Percentiles rank a stretch among this genome's conserved stretches.
phyloP scores from a whole-genome alignment of 2,888 invertebrate species.

The Scotopteryx bipunctaria region DNA sequence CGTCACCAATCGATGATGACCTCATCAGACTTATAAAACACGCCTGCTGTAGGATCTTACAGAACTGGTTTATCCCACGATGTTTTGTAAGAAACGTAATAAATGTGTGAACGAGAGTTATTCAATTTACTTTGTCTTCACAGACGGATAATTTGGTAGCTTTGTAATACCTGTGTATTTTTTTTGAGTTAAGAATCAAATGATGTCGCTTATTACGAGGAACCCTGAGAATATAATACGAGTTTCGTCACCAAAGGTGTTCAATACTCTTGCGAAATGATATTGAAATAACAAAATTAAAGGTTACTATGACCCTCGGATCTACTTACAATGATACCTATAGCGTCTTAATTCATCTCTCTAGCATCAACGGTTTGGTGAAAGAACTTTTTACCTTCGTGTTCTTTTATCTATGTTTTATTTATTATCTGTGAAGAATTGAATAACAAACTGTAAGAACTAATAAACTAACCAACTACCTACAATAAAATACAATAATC shows the following conservation, averaged over 20 bases:
- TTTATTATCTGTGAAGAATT: too few relatives aligned
- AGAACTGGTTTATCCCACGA: conserved; percentile 34
- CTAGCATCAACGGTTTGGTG: too few relatives aligned
- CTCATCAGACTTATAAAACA: conserved; percentile 19
- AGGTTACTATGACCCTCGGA: not conserved
- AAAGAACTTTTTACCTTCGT: too few relatives aligned
- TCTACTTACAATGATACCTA: too few relatives aligned
- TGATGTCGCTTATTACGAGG: too few relatives aligned
- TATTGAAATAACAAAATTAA: conserved; percentile 2
- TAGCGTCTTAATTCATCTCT: too few relatives aligned
- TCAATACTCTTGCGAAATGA: conserved; percentile 6
- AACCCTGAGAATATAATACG: conserved; percentile 2
- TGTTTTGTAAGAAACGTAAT: conserved; percentile 21
- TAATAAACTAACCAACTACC: not conserved
- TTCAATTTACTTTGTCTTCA: conserved; percentile 8
- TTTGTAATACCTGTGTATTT: too few relatives aligned
- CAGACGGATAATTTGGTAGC: too few relatives aligned
- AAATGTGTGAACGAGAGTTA: conserved; percentile 18
- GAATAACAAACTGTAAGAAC: too few relatives aligned
- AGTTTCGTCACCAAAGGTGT: not conserved
- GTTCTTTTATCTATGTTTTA: too few relatives aligned
- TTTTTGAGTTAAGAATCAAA: not conserved
- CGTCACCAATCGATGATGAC: conserved; percentile 30
- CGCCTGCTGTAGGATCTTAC: conserved; percentile 26
- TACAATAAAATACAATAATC: too few relatives aligned